Conservation (phyloP, 2,888 invertebrate species). For the Lithophane semibrunnea region DNA sequence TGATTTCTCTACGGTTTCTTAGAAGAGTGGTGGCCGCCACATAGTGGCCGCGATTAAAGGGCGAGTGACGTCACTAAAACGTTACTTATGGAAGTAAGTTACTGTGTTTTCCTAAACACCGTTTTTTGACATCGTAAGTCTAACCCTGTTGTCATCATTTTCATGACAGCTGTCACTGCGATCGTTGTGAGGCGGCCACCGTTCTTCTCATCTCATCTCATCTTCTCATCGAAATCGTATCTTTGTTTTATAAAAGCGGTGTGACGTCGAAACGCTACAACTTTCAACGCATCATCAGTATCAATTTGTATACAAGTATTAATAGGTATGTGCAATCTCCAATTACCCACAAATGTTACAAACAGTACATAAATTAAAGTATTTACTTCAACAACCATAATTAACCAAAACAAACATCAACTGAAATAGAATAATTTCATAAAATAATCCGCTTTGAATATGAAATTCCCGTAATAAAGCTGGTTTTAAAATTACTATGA, state of each 20-base stretch:
- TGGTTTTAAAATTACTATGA: conserved; percentile 26
- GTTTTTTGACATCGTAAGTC: neutral
- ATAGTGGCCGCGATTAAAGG: neutral
- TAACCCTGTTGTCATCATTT: neutral
- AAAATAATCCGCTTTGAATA: conserved; percentile 13
- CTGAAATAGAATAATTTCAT: neutral
- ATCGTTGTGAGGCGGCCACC: neutral
- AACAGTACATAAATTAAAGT: neutral
- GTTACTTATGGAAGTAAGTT: neutral
- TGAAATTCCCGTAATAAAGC: conserved; percentile 9
- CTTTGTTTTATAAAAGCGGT: neutral
- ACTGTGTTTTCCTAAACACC: neutral
- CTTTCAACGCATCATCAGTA: too few species aligned
- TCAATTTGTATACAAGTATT: neutral
- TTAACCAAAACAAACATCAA: conserved; percentile 12
- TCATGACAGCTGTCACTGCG: neutral
- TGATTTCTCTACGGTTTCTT: neutral
- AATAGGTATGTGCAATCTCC: neutral
- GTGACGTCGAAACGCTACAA: neutral
- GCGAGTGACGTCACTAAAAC: neutral
- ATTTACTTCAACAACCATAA: conserved; percentile 4
- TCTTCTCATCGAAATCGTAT: too few species aligned
- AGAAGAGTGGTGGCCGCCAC: too few species aligned
- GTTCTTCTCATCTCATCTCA: too few species aligned
- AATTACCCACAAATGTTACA: neutral